These are phyloP conservation scores for Bovichtus variegatus DNA, from an alignment of 2,797 vertebrate genomes.

Conservation along the genomic window DNA sequence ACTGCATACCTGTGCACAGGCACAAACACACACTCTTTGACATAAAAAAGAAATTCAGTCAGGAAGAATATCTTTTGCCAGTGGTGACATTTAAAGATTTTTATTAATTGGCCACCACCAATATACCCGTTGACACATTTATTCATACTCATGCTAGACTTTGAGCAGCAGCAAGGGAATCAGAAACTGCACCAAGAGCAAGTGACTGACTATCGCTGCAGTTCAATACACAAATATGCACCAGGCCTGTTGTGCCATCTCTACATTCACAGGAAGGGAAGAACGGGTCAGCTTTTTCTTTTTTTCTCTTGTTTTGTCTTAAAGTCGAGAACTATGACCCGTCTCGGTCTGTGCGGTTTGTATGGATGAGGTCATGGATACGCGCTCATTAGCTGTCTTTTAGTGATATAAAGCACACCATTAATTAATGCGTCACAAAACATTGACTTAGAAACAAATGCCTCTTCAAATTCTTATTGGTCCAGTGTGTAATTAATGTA, in stretches of 20 bases:
- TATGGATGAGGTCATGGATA: conserved; percentile 1
- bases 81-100: conserved; percentile 19
- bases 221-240: conserved; percentile 57
- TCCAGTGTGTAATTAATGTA: conserved; percentile 60
- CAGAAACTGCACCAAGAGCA: conserved; percentile 42
- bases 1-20: background rate
- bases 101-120: conserved; percentile 13
- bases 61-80: conserved; percentile 37
- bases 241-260: conserved; percentile 37
- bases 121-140: background rate
- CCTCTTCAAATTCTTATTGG: conserved; percentile 30
- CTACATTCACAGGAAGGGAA: conserved; percentile 30
- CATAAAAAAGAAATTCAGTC: conserved; percentile 7
- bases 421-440: conserved; percentile 23
- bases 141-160: conserved; percentile 53
- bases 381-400: background rate
- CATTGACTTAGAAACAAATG: conserved; percentile 6
- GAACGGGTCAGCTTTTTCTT: conserved; percentile 30
- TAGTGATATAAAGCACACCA: background rate
- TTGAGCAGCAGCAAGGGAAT: conserved; percentile 38
- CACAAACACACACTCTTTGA: background rate
- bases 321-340: conserved; percentile 8
- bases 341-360: conserved; percentile 1
- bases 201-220: conserved; percentile 49
- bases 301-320: background rate